phyloP scores from a whole-genome alignment of 2,797 vertebrate genomes.

The Lemur catta region DNA sequence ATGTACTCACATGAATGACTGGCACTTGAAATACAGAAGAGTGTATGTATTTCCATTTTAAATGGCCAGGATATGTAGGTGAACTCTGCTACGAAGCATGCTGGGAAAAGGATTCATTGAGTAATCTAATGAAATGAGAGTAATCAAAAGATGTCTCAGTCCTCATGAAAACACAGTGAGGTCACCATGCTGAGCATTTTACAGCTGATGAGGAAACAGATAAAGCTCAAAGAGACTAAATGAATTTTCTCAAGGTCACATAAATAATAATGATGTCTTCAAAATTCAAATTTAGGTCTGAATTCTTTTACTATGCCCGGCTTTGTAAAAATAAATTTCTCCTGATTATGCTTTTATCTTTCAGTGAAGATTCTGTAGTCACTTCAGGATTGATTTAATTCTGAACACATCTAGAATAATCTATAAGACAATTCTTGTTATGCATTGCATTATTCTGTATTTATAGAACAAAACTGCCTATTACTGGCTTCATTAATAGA shows the following conservation, averaged over 20 bases:
- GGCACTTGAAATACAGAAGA: conserved; percentile 23
- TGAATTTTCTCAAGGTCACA: background rate
- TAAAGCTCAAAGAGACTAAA: background rate
- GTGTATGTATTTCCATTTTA: conserved; percentile 15
- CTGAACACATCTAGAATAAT: background rate
- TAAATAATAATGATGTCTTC: background rate
- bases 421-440: background rate
- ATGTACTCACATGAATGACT: background rate
- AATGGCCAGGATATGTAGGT: background rate
- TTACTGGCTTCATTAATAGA: background rate
- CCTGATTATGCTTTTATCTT: background rate
- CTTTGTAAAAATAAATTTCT: background rate
- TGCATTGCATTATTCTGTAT: background rate
- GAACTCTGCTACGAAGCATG: background rate
- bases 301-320: background rate
- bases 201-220: background rate
- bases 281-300: conserved; percentile 24
- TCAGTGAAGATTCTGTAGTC: background rate
- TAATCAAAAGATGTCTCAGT: background rate
- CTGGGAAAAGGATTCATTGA: background rate
- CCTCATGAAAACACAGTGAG: background rate
- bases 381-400: background rate
- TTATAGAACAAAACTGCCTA: conserved; percentile 1
- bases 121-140: background rate
- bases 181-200: background rate